These are phyloP conservation scores for Hippocampus zosterae DNA, from an alignment of 2,113 vertebrate species.

Conservation along the genomic window DNA sequence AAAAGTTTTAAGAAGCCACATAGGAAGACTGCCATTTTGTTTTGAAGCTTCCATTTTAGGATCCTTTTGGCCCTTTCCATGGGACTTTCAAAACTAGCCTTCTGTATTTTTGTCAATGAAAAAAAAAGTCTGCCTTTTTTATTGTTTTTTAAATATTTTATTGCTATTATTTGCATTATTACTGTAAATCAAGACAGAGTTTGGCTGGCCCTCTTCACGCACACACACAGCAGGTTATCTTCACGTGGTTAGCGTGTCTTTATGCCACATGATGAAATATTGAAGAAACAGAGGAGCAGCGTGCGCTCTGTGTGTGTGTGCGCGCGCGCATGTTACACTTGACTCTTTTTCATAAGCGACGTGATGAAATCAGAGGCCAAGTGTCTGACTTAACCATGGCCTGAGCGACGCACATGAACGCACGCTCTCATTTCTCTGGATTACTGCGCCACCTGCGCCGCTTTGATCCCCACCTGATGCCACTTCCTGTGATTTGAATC, in stretches of 20 bases:
- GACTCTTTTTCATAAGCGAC: constrained; percentile 63
- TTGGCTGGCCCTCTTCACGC: constrained; percentile 32
- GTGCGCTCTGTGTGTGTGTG: constrained; percentile 23
- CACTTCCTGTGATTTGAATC: constrained; percentile 18
- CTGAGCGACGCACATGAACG: constrained; percentile 32
- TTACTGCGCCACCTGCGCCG: constrained; percentile 10
- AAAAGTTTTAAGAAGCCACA: too few species aligned
- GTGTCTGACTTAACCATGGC: constrained; percentile 61
- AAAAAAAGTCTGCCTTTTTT: neutral
- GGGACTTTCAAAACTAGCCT: neutral
- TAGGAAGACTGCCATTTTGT: too few species aligned
- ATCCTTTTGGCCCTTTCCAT: too few species aligned
- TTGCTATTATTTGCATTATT: neutral
- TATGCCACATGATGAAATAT: constrained; percentile 66
- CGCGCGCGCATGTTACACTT: constrained; percentile 44
- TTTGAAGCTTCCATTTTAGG: neutral
- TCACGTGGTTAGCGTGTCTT: constrained; percentile 60
- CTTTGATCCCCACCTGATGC: constrained; percentile 19
- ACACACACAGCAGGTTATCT: constrained; percentile 56
- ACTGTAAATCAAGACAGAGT: neutral
- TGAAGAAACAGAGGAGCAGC: constrained; percentile 58
- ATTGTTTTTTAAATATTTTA: neutral
- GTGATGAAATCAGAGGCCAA: constrained; percentile 71
- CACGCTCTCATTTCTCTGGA: neutral
- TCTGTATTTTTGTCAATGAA: neutral